A percentile compares a stretch with the other conserved stretches of the same genome.
phyloP scores from a whole-genome alignment of 2,113 vertebrate species.

The Leptodactylus fuscus region DNA sequence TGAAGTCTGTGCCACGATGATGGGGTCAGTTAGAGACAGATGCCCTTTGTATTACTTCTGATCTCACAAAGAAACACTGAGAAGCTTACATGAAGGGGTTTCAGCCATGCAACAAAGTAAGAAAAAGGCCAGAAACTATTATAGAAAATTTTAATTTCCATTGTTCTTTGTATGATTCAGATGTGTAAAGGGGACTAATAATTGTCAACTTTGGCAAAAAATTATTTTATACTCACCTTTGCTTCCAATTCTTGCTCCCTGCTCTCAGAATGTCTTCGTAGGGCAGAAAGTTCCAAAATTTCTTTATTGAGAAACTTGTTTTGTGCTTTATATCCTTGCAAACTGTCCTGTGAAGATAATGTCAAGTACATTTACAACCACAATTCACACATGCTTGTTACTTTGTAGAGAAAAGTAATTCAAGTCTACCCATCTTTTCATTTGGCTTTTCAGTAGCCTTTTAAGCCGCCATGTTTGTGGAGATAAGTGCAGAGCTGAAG shows the following conservation, averaged over 20 bases:
- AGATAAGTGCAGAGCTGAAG: no score
- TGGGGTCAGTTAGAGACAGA: not conserved
- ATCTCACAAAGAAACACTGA: no score
- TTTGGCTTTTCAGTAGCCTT: no score
- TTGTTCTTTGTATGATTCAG: no score
- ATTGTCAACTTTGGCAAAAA: not conserved
- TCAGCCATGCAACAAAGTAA: not conserved
- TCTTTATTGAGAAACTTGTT: conserved; percentile 99
- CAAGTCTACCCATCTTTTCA: no score
- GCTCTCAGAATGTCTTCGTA: conserved; percentile 88
- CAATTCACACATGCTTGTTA: no score
- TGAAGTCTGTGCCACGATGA: not conserved
- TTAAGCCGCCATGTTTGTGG: no score
- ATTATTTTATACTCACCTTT: conserved; percentile 88
- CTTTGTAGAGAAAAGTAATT: no score
- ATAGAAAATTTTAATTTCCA: no score
- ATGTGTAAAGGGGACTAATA: no score
- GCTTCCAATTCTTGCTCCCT: conserved; percentile 87
- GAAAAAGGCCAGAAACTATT: not conserved
- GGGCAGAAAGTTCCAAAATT: conserved; percentile 91
- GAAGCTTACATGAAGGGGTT: no score
- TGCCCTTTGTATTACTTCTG: not conserved
- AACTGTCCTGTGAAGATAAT: conserved; percentile 84
- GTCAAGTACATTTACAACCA: no score
- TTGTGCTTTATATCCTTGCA: conserved; percentile 95